Conservation (phyloP, 2,113 vertebrate species). For the Saguinus imperator region DNA sequence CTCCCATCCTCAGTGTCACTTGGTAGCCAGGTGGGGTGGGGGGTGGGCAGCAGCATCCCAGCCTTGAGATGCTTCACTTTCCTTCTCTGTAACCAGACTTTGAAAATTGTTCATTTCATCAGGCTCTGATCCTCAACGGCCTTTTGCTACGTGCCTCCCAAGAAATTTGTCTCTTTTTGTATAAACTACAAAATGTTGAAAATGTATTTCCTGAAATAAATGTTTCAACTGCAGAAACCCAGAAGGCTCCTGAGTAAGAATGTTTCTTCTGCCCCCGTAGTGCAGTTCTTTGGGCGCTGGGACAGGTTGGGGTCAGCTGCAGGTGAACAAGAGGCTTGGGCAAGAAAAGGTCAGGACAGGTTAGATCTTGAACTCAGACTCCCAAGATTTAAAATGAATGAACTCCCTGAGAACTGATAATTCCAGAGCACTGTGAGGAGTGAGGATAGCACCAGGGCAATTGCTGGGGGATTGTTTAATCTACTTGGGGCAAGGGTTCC, state of each 20-base stretch:
- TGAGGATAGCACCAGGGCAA: rapidly evolving
- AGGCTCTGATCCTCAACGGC: slow-evolving; percentile 77
- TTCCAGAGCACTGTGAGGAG: not conserved
- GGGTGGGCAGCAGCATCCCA: not conserved
- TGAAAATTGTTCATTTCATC: slow-evolving; percentile 45
- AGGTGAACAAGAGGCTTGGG: not conserved
- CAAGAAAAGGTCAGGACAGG: not conserved
- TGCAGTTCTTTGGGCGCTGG: rapidly evolving
- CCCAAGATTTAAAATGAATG: not conserved
- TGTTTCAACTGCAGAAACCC: slow-evolving; percentile 87
- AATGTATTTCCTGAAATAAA: slow-evolving; percentile 98
- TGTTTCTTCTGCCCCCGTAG: not conserved
- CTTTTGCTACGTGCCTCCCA: slow-evolving; percentile 89
- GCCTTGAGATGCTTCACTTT: slow-evolving; percentile 61
- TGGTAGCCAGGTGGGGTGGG: not conserved
- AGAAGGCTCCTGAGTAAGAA: not conserved
- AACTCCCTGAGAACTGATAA: not conserved
- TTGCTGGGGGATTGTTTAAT: not conserved
- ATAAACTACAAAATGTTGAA: slow-evolving; percentile 93
- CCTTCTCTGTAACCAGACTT: slow-evolving; percentile 78
- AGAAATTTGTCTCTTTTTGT: slow-evolving; percentile 89
- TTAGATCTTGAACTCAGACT: not conserved
- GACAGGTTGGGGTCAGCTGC: not conserved
- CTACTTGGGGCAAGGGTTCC: too few species aligned
- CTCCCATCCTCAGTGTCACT: not conserved